Evolutionary conservation across 1,140 invertebrate species (phyloP).

Genomic region (Bicyclus anynana): DNA sequence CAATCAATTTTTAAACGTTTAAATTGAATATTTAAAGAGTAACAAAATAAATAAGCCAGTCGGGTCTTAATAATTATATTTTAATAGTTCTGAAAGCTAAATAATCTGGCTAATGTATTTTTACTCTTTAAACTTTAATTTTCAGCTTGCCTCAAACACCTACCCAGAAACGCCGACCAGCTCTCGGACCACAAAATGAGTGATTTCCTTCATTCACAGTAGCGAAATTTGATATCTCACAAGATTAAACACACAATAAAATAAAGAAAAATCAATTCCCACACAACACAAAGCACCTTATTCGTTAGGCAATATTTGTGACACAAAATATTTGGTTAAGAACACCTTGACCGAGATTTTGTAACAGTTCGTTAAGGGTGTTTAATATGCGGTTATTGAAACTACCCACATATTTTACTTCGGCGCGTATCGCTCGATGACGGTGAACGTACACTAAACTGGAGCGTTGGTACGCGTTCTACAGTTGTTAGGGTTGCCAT

Average conservation of each 20-base stretch:
- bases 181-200: neutral
- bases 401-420: slow-evolving; percentile 43
- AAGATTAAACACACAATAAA: slow-evolving; percentile 28
- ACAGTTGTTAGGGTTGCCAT: too few species aligned
- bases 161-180: too few species aligned
- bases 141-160: too few species aligned
- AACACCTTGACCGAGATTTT: slow-evolving; percentile 52
- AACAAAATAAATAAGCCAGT: too few species aligned
- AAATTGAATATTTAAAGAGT: too few species aligned
- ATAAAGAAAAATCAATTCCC: slow-evolving; percentile 43
- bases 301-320: slow-evolving; percentile 31
- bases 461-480: neutral
- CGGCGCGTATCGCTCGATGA: slow-evolving; percentile 8
- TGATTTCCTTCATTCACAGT: slow-evolving; percentile 34
- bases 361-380: slow-evolving; percentile 13
- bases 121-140: too few species aligned
- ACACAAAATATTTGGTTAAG: slow-evolving; percentile 39
- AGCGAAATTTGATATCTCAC: slow-evolving; percentile 59
- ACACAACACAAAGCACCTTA: slow-evolving; percentile 32
- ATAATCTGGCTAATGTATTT: too few species aligned
- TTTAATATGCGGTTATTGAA: slow-evolving; percentile 37
- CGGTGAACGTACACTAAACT: neutral
- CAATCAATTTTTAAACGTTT: too few species aligned
- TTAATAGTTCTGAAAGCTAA: too few species aligned
- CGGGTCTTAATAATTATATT: too few species aligned